phyloP scores from a whole-genome alignment of 1,140 invertebrate species.

The Oppia nitens region DNA sequence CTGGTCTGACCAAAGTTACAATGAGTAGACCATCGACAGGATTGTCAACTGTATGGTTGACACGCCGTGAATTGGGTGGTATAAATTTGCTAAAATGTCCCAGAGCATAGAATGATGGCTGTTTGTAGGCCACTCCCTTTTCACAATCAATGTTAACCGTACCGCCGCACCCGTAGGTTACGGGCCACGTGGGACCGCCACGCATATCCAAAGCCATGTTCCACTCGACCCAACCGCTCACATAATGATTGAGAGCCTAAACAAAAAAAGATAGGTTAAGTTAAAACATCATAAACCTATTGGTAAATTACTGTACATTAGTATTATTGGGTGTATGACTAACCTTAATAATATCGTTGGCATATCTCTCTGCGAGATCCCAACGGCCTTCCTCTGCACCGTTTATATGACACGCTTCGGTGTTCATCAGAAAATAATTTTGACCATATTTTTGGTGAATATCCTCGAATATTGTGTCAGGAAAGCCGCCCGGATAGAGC shows the following conservation, averaged over 20 bases:
- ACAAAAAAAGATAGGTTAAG: too few species aligned
- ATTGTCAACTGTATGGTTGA: neutral
- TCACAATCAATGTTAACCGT: constrained; percentile 52
- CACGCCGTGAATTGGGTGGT: neutral
- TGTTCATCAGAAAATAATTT: constrained; percentile 51
- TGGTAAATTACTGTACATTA: constrained; percentile 37
- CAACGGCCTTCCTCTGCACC: constrained; percentile 10
- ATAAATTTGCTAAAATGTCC: constrained; percentile 26
- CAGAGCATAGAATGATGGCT: constrained; percentile 37
- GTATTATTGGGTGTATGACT: neutral
- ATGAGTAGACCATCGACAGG: neutral
- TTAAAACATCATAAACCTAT: constrained; percentile 79
- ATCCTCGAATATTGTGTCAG: constrained; percentile 33
- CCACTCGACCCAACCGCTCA: constrained; percentile 55
- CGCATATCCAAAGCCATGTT: too few species aligned
- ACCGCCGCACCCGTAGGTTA: constrained; percentile 53
- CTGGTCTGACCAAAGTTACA: neutral
- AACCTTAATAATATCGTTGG: constrained; percentile 20
- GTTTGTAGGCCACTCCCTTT: constrained; percentile 33
- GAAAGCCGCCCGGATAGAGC: neutral
- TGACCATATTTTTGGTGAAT: constrained; percentile 41
- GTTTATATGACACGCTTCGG: constrained; percentile 45
- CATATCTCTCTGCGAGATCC: constrained; percentile 11
- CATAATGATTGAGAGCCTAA: too few species aligned
- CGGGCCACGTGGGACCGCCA: too few species aligned